phyloP scores from a whole-genome alignment of 2,888 invertebrate species.

The Cyclophora albipunctata region DNA sequence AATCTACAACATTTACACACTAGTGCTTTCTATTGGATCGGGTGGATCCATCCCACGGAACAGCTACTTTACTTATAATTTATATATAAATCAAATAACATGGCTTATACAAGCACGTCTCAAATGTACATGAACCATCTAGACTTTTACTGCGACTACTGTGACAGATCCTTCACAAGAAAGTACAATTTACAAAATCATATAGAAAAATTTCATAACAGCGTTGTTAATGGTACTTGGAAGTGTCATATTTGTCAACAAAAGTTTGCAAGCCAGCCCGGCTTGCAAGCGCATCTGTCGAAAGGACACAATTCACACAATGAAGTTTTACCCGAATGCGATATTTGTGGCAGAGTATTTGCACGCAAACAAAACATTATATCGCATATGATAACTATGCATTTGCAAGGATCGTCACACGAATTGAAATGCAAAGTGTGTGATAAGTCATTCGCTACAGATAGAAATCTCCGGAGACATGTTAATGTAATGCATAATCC shows the following conservation, averaged over 20 bases:
- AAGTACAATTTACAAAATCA: constrained; percentile 56
- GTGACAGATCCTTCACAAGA: constrained; percentile 47
- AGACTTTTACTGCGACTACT: constrained; percentile 52
- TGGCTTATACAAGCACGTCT: too few species aligned
- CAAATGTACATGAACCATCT: constrained; percentile 25
- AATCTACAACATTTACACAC: too few species aligned
- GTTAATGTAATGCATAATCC: constrained; percentile 48
- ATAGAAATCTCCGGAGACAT: constrained; percentile 50
- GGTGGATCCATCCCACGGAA: too few species aligned
- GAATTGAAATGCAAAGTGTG: constrained; percentile 42
- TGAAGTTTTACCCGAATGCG: constrained; percentile 52
- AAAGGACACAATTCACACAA: constrained; percentile 47
- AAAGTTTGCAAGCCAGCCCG: constrained; percentile 43
- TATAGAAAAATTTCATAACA: constrained; percentile 49
- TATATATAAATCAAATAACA: too few species aligned
- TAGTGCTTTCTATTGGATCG: too few species aligned
- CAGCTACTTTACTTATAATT: too few species aligned
- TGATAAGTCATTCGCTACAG: constrained; percentile 43
- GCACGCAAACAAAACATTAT: constrained; percentile 56
- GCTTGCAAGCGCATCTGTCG: constrained; percentile 39
- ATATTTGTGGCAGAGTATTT: constrained; percentile 53
- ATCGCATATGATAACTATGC: constrained; percentile 56
- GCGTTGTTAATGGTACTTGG: constrained; percentile 30
- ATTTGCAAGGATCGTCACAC: constrained; percentile 32
- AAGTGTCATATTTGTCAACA: constrained; percentile 48